phyloP scores from a whole-genome alignment of 2,888 invertebrate species.

The Scrobipalpa costella region DNA sequence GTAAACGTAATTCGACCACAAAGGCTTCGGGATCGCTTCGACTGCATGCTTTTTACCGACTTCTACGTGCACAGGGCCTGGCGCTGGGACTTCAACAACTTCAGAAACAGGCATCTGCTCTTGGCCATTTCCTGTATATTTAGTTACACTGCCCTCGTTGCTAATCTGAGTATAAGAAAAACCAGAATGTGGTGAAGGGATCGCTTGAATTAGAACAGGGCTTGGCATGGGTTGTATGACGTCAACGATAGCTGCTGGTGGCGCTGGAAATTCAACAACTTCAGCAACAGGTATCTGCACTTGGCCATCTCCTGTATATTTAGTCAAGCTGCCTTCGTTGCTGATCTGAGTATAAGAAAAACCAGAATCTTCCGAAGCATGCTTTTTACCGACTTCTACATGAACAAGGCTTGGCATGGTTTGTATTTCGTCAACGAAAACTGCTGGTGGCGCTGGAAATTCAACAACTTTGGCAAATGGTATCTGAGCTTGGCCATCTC shows the following conservation, averaged over 20 bases:
- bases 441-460: background rate
- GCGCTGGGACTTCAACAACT: background rate
- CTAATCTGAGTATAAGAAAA: conserved; percentile 15
- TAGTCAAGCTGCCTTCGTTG: conserved; percentile 4
- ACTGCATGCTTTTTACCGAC: background rate
- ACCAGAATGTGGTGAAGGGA: background rate
- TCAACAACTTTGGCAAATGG: background rate
- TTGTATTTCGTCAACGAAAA: background rate
- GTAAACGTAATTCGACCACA: conserved; percentile 36
- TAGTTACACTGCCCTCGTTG: conserved; percentile 7
- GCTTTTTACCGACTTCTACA: conserved; percentile 1
- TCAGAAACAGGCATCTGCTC: conserved; percentile 3
- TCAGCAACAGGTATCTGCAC: conserved; percentile 6
- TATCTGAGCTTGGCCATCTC: background rate
- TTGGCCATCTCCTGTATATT: conserved; percentile 4
- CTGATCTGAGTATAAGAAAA: conserved; percentile 14
- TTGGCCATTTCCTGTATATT: conserved; percentile 1
- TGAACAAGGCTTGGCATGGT: background rate
- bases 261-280: background rate
- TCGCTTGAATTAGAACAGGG: too few relatives aligned
- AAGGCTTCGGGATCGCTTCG: conserved; percentile 26
- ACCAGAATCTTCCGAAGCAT: background rate
- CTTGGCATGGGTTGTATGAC: background rate
- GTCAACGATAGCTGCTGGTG: conserved; percentile 8
- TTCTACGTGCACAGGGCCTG: background rate